These are phyloP conservation scores for Acholoe squamosa DNA, from an alignment of 2,888 invertebrate species.

Conservation along the genomic window DNA sequence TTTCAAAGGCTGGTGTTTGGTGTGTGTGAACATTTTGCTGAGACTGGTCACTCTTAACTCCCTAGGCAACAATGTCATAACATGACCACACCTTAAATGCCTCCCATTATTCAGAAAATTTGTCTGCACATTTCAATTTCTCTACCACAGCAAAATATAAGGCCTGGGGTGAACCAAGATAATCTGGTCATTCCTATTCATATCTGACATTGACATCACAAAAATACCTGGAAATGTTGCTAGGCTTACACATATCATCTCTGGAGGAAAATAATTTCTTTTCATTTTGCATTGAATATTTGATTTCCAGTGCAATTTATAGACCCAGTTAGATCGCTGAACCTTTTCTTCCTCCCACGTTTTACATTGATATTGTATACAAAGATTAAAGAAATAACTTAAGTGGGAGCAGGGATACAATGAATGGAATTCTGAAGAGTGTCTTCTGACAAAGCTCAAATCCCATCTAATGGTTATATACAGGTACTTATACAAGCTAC, in stretches of 20 bases:
- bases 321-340: neutral
- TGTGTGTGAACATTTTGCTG: too few relatives aligned
- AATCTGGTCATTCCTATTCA: neutral
- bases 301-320: slow-evolving; percentile 25
- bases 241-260: slow-evolving; percentile 3
- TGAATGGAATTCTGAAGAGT: neutral
- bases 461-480: neutral
- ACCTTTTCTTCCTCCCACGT: neutral
- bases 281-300: slow-evolving; percentile 2
- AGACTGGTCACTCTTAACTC: too few relatives aligned
- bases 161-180: slow-evolving; percentile 27
- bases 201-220: neutral
- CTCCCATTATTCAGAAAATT: too few relatives aligned
- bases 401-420: neutral
- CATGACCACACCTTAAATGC: too few relatives aligned
- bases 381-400: neutral
- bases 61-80: too few relatives aligned
- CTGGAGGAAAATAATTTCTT: slow-evolving; percentile 34
- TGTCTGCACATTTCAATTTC: neutral
- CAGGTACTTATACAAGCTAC: neutral
- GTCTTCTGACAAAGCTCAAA: neutral
- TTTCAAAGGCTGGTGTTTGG: too few relatives aligned
- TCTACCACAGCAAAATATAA: slow-evolving; percentile 23
- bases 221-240: slow-evolving; percentile 47
- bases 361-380: neutral